A percentile compares a stretch with the other conserved stretches of the same genome.
phyloP scores from a whole-genome alignment of 2,888 invertebrate species.

The Megamerina dolium region DNA sequence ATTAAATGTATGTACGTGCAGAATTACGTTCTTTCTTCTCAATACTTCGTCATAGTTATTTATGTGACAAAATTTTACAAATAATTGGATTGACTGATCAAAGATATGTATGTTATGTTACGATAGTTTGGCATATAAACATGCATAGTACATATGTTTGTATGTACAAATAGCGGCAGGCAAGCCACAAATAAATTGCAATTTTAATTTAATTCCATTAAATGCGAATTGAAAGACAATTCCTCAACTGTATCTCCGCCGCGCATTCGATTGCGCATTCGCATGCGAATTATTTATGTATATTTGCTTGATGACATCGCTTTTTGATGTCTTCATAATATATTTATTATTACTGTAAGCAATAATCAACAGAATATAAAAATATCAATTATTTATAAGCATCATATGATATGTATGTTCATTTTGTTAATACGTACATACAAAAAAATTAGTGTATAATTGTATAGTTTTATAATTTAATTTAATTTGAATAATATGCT shows the following conservation, averaged over 20 bases:
- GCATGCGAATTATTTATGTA: slow-evolving; percentile 9
- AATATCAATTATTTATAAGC: no score
- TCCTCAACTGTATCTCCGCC: slow-evolving; percentile 37
- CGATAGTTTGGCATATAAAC: no score
- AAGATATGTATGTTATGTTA: slow-evolving; percentile 35
- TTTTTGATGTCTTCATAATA: not conserved
- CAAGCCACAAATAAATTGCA: slow-evolving; percentile 22
- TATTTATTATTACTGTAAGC: no score
- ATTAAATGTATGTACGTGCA: slow-evolving; percentile 39
- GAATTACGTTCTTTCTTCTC: no score
- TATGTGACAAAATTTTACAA: slow-evolving; percentile 50
- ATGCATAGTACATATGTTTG: no score
- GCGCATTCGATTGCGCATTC: no score
- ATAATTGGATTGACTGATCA: slow-evolving; percentile 49
- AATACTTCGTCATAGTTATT: slow-evolving; percentile 48
- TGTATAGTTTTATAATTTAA: no score
- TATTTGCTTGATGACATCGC: not conserved
- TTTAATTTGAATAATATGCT: no score
- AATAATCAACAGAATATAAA: no score
- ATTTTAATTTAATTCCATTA: slow-evolving; percentile 48
- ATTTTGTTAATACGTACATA: no score
- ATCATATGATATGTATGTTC: no score
- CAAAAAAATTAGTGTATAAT: no score
- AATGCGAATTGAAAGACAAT: slow-evolving; percentile 41
- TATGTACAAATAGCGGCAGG: slow-evolving; percentile 26